phyloP scores from a whole-genome alignment of 2,797 vertebrate species.

The Dendrocincla fuliginosa region DNA sequence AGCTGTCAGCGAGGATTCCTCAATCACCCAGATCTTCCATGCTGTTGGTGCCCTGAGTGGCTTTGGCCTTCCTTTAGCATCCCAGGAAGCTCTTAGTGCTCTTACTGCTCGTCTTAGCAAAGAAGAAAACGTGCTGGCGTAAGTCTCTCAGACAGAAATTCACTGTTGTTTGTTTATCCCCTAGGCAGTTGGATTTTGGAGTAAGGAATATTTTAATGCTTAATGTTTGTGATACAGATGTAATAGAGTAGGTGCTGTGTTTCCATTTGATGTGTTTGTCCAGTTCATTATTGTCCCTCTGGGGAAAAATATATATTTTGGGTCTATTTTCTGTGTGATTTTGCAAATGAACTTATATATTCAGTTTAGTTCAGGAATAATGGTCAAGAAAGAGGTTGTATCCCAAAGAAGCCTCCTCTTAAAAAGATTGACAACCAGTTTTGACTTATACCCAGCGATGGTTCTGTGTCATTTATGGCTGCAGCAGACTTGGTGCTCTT shows the following conservation, averaged over 20 bases:
- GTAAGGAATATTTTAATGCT: neutral
- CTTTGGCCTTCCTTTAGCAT: slow-evolving; percentile 90
- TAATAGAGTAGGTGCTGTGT: neutral
- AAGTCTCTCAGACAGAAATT: slow-evolving; percentile 64
- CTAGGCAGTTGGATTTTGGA: neutral
- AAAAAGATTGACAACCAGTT: neutral
- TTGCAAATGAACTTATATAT: neutral
- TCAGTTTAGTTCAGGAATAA: neutral
- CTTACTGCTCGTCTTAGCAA: slow-evolving; percentile 91
- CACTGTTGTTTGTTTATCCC: fast-evolving
- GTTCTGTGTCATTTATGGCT: neutral
- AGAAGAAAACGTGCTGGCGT: slow-evolving; percentile 94
- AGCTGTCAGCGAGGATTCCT: slow-evolving; percentile 93
- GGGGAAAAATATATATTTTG: fast-evolving
- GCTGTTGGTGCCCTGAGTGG: slow-evolving; percentile 89
- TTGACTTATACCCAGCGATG: fast-evolving
- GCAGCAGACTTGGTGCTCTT: neutral
- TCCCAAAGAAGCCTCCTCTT: neutral
- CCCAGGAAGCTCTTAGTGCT: slow-evolving; percentile 90
- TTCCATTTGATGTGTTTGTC: neutral
- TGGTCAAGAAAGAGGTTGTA: neutral
- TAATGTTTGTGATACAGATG: neutral
- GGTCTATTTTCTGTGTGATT: neutral
- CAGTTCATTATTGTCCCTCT: neutral
- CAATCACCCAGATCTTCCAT: slow-evolving; percentile 89